Base-by-base conservation (phyloP, 2,888 invertebrate species). In the Maniola hyperantus region DNA sequence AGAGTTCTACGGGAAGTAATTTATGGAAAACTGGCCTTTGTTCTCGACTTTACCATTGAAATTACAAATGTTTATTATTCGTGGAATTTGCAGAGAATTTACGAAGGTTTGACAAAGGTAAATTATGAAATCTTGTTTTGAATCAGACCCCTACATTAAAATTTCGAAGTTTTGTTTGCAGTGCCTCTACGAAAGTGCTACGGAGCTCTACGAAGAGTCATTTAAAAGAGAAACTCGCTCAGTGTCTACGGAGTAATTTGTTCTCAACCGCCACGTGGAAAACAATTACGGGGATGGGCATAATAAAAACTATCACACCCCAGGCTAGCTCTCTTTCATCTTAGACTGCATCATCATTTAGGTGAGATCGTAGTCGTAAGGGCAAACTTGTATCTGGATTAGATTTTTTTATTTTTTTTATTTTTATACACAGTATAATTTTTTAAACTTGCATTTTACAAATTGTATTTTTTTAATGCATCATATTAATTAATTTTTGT, bases 1-100 rank as follows among this genome's bases (percentile, higher is more conserved):
- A 34, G n/a, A 5, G 44, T 20, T 44, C 13, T 26, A 26, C 20
- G 7, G 7, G 20, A 11, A n/a, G 48, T 42, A 57, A 59, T 59
- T 59, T 48, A 48, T 59, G 34, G n/a, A 59, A 26, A 48, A 59
- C 33, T 34, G 15, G 46, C 11, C 11, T 59, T 59, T 58, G 26
- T 20, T 36, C 18, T 57, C 15, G 34, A 36, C 15, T 18, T 15
- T 20, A 18, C 36, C 36, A 26, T 57, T 42, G 6, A 57, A 55
- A 39, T 55, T 36, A 36, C 18, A 39, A 42, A 13, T 20, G 5
- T 57, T 42, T 57, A 13, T 11, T 15, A 13, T 39, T 20, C 42
- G 7, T 2, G 18, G 5, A 39, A 55, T 55, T 36, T 6, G 5
- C 1, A 1, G 11, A 15, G 8, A 50, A 50, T 20, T 20, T 34